Evolutionary conservation across 2,888 invertebrate species (phyloP).

Genomic region (Phaonia tiefii): DNA sequence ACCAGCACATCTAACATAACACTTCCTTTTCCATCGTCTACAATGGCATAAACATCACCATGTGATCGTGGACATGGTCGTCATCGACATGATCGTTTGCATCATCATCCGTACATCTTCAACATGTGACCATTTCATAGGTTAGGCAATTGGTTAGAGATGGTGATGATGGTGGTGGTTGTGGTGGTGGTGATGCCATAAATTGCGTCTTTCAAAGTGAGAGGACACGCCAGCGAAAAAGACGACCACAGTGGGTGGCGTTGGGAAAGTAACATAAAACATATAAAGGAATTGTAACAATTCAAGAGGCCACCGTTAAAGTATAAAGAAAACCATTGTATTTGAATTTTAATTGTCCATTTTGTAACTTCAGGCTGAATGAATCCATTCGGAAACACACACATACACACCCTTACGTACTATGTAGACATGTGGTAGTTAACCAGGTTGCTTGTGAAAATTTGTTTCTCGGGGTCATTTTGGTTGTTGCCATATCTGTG

Average conservation of each 20-base stretch:
- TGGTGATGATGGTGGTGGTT: slow-evolving; percentile 33
- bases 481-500: slow-evolving; percentile 16
- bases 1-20: slow-evolving; percentile 56
- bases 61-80: slow-evolving; percentile 9
- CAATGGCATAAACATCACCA: slow-evolving; percentile 20
- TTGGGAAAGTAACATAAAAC: slow-evolving; percentile 19
- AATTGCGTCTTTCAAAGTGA: slow-evolving; percentile 58
- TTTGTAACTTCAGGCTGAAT: slow-evolving; percentile 51
- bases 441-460: slow-evolving; percentile 25
- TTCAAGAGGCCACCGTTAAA: no score
- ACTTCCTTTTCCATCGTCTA: slow-evolving; percentile 48
- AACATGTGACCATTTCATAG: slow-evolving; percentile 25
- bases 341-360: slow-evolving; percentile 61
- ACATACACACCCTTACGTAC: not conserved
- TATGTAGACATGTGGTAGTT: slow-evolving; percentile 21
- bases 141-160: slow-evolving; percentile 37
- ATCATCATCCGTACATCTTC: not conserved
- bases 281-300: no score
- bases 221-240: slow-evolving; percentile 43
- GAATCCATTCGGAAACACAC: no score
- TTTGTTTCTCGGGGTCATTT: slow-evolving; percentile 36
- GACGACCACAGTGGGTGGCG: slow-evolving; percentile 64
- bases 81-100: not conserved
- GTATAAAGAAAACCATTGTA: no score
- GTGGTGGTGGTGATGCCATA: slow-evolving; percentile 39